A percentile compares a stretch with the other conserved stretches of the same genome.
Evolutionary conservation across 2,113 vertebrate species (phyloP).

Genomic region (Petromus typicus): DNA sequence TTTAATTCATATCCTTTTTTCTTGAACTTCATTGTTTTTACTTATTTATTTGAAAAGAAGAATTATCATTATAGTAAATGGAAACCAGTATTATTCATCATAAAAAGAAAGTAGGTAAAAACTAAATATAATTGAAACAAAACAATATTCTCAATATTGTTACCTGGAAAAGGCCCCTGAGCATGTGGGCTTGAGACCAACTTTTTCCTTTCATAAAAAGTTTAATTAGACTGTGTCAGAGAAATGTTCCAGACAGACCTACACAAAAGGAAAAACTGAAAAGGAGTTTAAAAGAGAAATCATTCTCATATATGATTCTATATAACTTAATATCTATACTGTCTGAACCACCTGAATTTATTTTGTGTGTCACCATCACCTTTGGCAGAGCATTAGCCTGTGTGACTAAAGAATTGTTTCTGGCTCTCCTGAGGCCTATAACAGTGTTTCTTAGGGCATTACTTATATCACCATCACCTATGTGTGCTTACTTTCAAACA

Average conservation of each 20-base stretch:
- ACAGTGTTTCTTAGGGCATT: background rate
- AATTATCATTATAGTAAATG: constrained; percentile 5
- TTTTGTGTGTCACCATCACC: background rate
- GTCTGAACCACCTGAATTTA: background rate
- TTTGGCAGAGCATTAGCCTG: background rate
- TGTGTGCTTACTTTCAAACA: background rate
- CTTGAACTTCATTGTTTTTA: constrained; percentile 18
- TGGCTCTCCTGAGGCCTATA: background rate
- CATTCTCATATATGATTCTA: background rate
- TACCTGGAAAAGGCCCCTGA: background rate
- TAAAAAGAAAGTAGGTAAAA: constrained; percentile 43
- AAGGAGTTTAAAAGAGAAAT: constrained; percentile 25
- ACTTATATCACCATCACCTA: background rate
- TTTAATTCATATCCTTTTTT: constrained; percentile 11
- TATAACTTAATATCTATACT: background rate
- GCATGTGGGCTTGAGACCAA: background rate
- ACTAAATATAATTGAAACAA: constrained; percentile 51
- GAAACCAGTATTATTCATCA: constrained; percentile 28
- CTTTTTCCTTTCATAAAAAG: constrained; percentile 37
- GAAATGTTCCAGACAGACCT: constrained; percentile 32
- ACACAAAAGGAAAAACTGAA: constrained; percentile 16
- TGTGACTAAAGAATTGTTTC: background rate
- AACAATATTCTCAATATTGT: constrained; percentile 36
- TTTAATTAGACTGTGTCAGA: constrained; percentile 31
- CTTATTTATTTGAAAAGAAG: constrained; percentile 4